Evolutionary conservation across 1,140 invertebrate species (phyloP).

Genomic region (Anadara kagoshimensis): DNA sequence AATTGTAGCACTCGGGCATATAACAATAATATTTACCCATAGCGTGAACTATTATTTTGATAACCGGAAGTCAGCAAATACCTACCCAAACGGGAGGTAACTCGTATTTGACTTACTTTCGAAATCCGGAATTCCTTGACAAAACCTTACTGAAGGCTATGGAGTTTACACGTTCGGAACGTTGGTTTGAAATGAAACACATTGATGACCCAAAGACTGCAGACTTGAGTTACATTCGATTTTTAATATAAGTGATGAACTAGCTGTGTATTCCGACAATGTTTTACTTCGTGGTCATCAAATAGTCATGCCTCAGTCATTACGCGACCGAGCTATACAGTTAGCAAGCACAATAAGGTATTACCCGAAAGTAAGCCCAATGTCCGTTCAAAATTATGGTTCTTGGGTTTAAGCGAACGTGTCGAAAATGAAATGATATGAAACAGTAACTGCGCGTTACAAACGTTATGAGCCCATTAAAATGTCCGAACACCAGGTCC

Average conservation of each 20-base stretch:
- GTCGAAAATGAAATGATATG: constrained; percentile 3
- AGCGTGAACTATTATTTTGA: too few species aligned
- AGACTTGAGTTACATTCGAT: neutral
- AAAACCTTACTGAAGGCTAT: neutral
- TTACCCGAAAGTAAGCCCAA: constrained; percentile 10
- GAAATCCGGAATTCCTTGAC: too few species aligned
- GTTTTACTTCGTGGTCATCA: neutral
- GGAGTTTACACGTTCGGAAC: neutral
- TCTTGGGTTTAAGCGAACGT: neutral
- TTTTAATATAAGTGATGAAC: neutral
- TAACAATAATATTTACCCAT: constrained; percentile 14
- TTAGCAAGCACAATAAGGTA: neutral
- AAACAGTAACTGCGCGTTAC: neutral
- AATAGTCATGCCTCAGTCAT: neutral
- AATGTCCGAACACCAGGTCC: constrained; percentile 12
- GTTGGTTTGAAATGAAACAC: neutral
- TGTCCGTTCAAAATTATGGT: constrained; percentile 22
- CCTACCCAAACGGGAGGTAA: too few species aligned
- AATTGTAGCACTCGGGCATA: neutral
- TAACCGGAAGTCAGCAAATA: too few species aligned
- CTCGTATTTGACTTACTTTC: too few species aligned
- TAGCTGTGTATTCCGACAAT: too few species aligned
- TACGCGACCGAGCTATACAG: neutral
- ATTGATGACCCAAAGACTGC: neutral
- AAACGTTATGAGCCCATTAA: neutral